Percentiles rank a stretch among this genome's conserved stretches.
phyloP scores from a whole-genome alignment of 2,888 invertebrate genomes.

The Macrosoma leucophasiata region DNA sequence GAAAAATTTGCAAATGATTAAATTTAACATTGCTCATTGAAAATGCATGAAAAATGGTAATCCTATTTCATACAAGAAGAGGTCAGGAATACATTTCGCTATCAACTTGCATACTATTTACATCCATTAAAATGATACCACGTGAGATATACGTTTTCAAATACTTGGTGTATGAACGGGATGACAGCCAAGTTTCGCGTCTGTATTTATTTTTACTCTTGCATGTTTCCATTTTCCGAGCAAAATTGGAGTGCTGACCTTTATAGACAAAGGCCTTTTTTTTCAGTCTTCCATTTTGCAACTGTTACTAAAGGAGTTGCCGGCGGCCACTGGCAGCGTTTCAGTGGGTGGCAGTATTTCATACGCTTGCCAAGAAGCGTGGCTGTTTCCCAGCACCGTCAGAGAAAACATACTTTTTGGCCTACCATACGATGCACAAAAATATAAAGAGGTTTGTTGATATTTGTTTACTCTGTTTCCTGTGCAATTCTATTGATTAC shows the following conservation, averaged over 20 bases:
- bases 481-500: too few species aligned
- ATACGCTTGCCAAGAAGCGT: constrained; percentile 90
- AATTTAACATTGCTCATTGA: constrained; percentile 18
- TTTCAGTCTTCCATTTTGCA: constrained; percentile 78
- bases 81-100: too few species aligned
- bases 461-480: background rate
- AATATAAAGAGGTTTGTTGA: constrained; percentile 65
- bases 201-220: constrained; percentile 25
- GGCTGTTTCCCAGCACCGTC: constrained; percentile 86
- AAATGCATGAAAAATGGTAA: constrained; percentile 23
- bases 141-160: too few species aligned
- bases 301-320: constrained; percentile 83
- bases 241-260: too few species aligned
- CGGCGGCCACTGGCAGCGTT: constrained; percentile 76
- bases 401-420: constrained; percentile 93
- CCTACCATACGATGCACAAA: constrained; percentile 73
- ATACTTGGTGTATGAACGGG: background rate
- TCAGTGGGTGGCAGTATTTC: constrained; percentile 78
- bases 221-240: constrained; percentile 79
- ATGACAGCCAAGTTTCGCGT: constrained; percentile 1
- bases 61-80: too few species aligned
- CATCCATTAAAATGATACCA: too few species aligned
- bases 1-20: constrained; percentile 11
- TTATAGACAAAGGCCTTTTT: too few species aligned
- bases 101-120: too few species aligned